Base-by-base conservation (phyloP, 2,888 invertebrate species). In the Polietes domitor region DNA sequence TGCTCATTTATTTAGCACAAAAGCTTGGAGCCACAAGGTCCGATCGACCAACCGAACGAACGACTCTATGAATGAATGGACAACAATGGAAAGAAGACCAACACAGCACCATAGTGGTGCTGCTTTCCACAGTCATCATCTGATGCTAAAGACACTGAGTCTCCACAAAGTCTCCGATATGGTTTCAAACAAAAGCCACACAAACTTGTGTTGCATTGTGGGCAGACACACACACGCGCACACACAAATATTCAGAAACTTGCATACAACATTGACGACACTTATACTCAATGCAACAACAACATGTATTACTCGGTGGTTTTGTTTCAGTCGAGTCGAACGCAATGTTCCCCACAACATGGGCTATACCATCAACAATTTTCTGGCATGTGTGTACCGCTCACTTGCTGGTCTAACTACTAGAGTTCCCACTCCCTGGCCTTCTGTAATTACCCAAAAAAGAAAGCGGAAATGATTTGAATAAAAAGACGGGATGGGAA, bases 111-210 rank as follows among this genome's bases (percentile, higher is more conserved):
- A 37, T 10, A 26, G 12, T 61, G 4, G 5, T 17, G 17, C 17
- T 32, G 32, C 37, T 63, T 63, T 63, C 24, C 63, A 63, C 9
- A 32, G 63, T 63, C 63, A 32, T 63, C 63, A 63, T 63, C 37
- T 63, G 63, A 32, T 76, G 75, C 78, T 75, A 76, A 78, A 73
- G 81, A 76, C 75, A 73, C 58, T 58, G 68, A 68, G 84, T 84
- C 78, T 84, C 84, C 84, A 73, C 81, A 78, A 81, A 76, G 84
- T 84, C 84, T 81, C 81, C 78, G 75, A 47, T 68, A 72, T 77
- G 80, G 74, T 74, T 80, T 83, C 61, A 70, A 70, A 70, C 77
- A 74, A 83, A 77, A 74, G 63, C 72, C 47, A 47, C 47, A 47
- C 47, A 47, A 47, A 47, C 47, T 47, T 47, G 47, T 47, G 47